phyloP scores from a whole-genome alignment of 2,797 vertebrate genomes.

The Leucoraja ocellata region DNA sequence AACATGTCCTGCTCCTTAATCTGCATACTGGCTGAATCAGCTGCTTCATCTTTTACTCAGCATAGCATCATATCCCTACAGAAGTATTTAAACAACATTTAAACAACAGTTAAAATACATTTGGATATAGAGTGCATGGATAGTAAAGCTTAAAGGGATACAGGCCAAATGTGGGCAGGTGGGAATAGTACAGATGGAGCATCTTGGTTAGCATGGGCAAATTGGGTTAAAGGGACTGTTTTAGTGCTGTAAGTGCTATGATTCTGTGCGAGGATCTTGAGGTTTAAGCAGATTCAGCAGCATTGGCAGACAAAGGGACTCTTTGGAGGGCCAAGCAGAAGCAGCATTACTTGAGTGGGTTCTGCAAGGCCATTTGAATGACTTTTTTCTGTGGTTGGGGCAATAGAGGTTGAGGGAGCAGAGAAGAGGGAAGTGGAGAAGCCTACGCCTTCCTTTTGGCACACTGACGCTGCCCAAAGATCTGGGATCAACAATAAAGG shows the following conservation, averaged over 20 bases:
- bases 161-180: too few species aligned
- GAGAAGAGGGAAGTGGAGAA: background rate
- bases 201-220: too few species aligned
- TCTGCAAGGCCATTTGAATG: background rate
- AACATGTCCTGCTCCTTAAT: background rate
- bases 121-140: too few species aligned
- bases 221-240: too few species aligned
- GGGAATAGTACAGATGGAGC: too few species aligned
- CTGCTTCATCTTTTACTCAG: background rate
- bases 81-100: background rate
- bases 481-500: background rate
- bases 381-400: background rate
- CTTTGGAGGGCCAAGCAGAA: background rate
- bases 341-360: background rate
- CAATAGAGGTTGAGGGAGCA: background rate
- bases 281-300: background rate
- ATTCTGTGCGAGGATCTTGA: background rate
- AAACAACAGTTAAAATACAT: too few species aligned
- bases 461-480: too few species aligned
- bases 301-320: background rate
- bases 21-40: background rate
- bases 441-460: background rate
- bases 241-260: too few species aligned
- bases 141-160: too few species aligned
- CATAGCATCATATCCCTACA: background rate